Evolutionary conservation across 2,113 vertebrate genomes (phyloP).

Genomic region (Holacanthus passer): DNA sequence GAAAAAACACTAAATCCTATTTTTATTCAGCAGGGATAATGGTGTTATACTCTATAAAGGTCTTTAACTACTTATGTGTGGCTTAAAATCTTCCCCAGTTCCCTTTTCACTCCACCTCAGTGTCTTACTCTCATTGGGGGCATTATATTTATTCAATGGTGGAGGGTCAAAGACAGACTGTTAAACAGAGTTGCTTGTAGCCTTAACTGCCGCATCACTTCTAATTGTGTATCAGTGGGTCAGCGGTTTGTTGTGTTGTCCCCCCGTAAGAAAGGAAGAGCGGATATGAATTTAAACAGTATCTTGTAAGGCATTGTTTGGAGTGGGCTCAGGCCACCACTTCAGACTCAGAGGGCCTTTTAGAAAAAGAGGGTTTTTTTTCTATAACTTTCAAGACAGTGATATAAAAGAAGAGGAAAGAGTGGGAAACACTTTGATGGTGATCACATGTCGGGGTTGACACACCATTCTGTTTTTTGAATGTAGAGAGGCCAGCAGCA

Average conservation of each 20-base stretch:
- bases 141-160: conserved; percentile 88
- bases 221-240: conserved; percentile 87
- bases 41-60: conserved; percentile 88
- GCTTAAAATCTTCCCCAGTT: conserved; percentile 86
- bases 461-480: conserved; percentile 68
- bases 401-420: conserved; percentile 80
- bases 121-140: conserved; percentile 83
- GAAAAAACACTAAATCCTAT: conserved; percentile 99
- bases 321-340: conserved; percentile 81
- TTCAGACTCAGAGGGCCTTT: conserved; percentile 81
- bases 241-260: conserved; percentile 86
- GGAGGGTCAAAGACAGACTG: conserved; percentile 86
- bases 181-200: conserved; percentile 87
- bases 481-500: conserved; percentile 54
- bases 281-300: conserved; percentile 89
- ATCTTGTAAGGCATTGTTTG: conserved; percentile 86
- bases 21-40: conserved; percentile 92
- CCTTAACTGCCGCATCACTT: conserved; percentile 87
- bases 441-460: conserved; percentile 77
- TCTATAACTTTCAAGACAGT: conserved; percentile 77
- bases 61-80: conserved; percentile 90
- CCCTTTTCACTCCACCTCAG: conserved; percentile 81
- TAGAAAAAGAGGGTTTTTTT: conserved; percentile 69
- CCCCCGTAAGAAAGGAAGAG: conserved; percentile 79
- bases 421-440: conserved; percentile 79